These are phyloP conservation scores for Alexandromys fortis DNA, from an alignment of 2,113 vertebrate species.

Conservation along the genomic window DNA sequence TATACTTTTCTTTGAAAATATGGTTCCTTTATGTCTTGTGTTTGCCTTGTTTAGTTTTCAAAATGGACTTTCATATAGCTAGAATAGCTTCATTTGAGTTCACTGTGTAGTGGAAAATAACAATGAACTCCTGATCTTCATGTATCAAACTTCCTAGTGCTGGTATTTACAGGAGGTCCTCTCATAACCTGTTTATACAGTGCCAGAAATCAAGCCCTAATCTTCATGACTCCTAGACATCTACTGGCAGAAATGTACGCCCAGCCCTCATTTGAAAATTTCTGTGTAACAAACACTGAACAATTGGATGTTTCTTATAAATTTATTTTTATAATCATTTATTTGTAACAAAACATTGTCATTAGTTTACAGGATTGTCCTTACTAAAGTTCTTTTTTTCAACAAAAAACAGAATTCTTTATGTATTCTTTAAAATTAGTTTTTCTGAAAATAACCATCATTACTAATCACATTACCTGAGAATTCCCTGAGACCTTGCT, in stretches of 20 bases:
- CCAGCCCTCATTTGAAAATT: neutral
- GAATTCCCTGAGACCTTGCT: neutral
- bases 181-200: neutral
- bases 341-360: neutral
- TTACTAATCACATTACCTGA: neutral
- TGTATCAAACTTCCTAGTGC: neutral
- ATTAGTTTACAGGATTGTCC: neutral
- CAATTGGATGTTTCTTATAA: neutral
- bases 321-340: neutral
- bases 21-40: neutral
- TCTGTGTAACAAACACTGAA: neutral
- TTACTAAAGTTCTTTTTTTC: neutral
- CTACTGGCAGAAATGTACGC: accelerated
- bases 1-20: neutral
- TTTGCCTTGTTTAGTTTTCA: neutral
- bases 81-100: neutral
- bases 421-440: neutral
- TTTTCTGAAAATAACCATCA: neutral
- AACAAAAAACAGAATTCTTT: neutral
- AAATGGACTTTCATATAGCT: neutral
- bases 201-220: neutral
- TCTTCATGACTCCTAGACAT: neutral
- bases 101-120: neutral
- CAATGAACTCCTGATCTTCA: neutral
- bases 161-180: neutral